Percentiles rank a stretch among this genome's conserved stretches.
Evolutionary conservation across 2,888 invertebrate genomes (phyloP).

Genomic region (Patella pellucida): DNA sequence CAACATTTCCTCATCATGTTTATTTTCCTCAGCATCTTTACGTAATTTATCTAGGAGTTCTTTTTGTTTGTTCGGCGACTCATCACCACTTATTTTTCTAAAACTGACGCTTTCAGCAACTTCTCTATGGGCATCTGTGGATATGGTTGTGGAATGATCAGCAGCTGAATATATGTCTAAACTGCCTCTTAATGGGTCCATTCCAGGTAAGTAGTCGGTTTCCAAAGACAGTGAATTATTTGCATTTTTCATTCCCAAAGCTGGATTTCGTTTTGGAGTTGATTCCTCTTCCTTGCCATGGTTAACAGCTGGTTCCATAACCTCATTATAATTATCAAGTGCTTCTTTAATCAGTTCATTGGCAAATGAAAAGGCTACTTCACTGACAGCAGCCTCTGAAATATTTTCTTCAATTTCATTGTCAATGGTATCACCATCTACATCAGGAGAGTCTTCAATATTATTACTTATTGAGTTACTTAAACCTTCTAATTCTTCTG

Average conservation of each 20-base stretch:
- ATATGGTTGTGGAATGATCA: constrained; percentile 36
- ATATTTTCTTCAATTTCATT: constrained; percentile 14
- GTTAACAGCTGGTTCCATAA: neutral
- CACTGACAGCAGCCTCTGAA: constrained; percentile 37
- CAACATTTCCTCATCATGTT: neutral
- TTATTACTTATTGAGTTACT: neutral
- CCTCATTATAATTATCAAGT: constrained; percentile 45
- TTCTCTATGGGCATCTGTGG: constrained; percentile 53
- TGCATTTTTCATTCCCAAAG: neutral
- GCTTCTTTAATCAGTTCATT: constrained; percentile 57
- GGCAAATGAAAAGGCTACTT: constrained; percentile 50
- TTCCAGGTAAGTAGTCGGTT: constrained; percentile 59
- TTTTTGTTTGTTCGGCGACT: neutral
- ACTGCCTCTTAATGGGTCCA: constrained; percentile 60
- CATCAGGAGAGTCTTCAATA: neutral
- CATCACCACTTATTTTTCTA: constrained; percentile 48
- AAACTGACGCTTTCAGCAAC: constrained; percentile 57
- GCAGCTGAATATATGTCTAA: constrained; percentile 43
- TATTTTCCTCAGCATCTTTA: constrained; percentile 10
- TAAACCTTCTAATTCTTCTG: neutral
- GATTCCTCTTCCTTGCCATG: constrained; percentile 6
- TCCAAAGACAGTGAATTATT: constrained; percentile 42
- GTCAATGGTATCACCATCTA: neutral
- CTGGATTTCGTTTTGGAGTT: neutral
- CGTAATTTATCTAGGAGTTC: constrained; percentile 1